Evolutionary conservation across 2,888 invertebrate species (phyloP).

Genomic region (Anodontia alba): DNA sequence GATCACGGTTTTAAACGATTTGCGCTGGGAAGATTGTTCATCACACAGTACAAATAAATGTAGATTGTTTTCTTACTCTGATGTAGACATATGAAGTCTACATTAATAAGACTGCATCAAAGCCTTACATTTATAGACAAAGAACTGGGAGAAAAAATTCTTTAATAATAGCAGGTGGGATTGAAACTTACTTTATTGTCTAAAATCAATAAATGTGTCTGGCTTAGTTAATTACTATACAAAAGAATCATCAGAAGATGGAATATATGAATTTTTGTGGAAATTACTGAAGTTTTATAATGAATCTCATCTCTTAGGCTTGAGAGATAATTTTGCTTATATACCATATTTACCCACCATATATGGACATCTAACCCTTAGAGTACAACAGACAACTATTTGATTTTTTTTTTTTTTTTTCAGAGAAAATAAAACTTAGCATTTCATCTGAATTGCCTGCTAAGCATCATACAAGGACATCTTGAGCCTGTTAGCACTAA

Average conservation of each 20-base stretch:
- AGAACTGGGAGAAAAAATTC: not conserved
- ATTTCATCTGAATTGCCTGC: no score
- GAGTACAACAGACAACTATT: no score
- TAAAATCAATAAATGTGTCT: constrained; percentile 56
- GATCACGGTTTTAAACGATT: not conserved
- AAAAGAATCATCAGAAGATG: constrained; percentile 11
- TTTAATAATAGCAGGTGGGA: constrained; percentile 16
- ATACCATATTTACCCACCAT: no score
- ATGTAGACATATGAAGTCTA: no score
- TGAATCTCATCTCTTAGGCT: not conserved
- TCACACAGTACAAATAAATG: not conserved
- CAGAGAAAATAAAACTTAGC: no score
- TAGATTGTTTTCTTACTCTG: not conserved
- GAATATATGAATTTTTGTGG: constrained; percentile 19
- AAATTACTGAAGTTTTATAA: constrained; percentile 6
- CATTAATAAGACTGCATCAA: no score
- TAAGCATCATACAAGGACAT: no score
- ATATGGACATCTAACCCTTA: no score
- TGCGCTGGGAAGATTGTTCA: not conserved
- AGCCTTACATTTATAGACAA: constrained; percentile 5
- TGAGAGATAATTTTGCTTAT: no score
- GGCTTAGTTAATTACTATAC: constrained; percentile 51
- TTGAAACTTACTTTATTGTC: constrained; percentile 21
- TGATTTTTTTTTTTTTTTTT: no score
- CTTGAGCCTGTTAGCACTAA: no score